These are phyloP conservation scores for Pseudopipra pipra DNA, from an alignment of 2,113 vertebrate genomes.

Conservation along the genomic window DNA sequence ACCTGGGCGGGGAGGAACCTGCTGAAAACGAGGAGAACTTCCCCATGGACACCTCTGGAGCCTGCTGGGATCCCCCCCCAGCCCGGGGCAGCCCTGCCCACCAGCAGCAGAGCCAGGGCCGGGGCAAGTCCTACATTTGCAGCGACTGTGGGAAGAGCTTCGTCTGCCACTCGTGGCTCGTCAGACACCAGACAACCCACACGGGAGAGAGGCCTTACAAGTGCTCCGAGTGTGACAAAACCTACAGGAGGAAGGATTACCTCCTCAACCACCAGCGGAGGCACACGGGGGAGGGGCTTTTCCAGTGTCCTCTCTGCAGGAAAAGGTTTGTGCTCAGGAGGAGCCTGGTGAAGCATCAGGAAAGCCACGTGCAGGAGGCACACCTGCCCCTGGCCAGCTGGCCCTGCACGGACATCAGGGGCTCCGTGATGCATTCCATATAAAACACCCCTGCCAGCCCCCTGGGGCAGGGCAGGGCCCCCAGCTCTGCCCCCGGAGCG, in stretches of 20 bases:
- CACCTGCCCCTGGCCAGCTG: neutral
- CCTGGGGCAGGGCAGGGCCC: neutral
- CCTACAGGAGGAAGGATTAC: constrained; percentile 76
- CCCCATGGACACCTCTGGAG: neutral
- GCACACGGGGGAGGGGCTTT: constrained; percentile 73
- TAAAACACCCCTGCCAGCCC: neutral
- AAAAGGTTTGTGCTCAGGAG: constrained; percentile 78
- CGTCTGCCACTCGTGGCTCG: neutral
- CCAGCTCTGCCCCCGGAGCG: neutral
- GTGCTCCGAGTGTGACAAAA: constrained; percentile 75
- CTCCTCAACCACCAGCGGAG: constrained; percentile 76
- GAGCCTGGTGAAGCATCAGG: constrained; percentile 75
- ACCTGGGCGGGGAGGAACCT: neutral
- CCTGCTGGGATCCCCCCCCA: constrained; percentile 42
- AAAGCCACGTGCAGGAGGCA: constrained; percentile 60
- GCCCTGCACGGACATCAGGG: neutral
- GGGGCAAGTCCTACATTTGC: constrained; percentile 60
- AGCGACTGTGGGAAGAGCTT: neutral
- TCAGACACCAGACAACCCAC: neutral
- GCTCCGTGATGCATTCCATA: neutral
- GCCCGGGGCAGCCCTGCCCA: constrained; percentile 40
- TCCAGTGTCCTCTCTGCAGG: constrained; percentile 72
- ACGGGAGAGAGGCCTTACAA: constrained; percentile 62
- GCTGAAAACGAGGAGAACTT: neutral
- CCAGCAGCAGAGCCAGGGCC: constrained; percentile 66